Evolutionary conservation across 53 echinoderm and acorn worm genomes (phyloP).

Genomic region (Echinometra lucunter): DNA sequence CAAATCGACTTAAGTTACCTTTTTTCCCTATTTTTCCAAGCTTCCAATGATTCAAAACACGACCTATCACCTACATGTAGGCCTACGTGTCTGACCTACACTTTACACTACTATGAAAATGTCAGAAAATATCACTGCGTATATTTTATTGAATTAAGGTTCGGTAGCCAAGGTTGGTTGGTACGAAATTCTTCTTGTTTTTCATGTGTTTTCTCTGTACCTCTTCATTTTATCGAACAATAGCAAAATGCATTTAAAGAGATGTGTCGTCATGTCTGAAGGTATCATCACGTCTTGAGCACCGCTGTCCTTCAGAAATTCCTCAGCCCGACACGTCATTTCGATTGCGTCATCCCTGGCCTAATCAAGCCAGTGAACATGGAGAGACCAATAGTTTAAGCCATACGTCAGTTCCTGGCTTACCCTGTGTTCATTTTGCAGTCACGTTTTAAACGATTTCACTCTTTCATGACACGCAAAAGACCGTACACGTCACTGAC

Average conservation of each 20-base stretch:
- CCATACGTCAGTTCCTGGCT: too few species aligned
- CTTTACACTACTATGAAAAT: background rate
- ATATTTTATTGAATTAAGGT: background rate
- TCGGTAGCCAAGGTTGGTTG: background rate
- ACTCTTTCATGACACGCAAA: too few species aligned
- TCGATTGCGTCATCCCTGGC: too few species aligned
- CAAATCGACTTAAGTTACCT: background rate
- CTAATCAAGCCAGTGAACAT: too few species aligned
- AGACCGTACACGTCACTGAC: too few species aligned
- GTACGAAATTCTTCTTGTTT: background rate
- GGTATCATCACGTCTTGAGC: background rate
- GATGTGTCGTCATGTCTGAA: background rate
- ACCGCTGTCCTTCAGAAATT: background rate
- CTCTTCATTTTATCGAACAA: background rate
- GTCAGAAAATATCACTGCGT: background rate
- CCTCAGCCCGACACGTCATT: background rate
- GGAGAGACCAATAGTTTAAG: too few species aligned
- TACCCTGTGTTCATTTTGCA: too few species aligned
- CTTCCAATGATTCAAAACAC: background rate
- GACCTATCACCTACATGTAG: background rate
- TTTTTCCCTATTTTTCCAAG: background rate
- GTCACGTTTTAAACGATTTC: too few species aligned
- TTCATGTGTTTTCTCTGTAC: background rate
- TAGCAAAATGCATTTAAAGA: background rate
- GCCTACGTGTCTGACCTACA: background rate